These are phyloP conservation scores for Battus philenor DNA, from an alignment of 1,140 invertebrate species.

Conservation along the genomic window DNA sequence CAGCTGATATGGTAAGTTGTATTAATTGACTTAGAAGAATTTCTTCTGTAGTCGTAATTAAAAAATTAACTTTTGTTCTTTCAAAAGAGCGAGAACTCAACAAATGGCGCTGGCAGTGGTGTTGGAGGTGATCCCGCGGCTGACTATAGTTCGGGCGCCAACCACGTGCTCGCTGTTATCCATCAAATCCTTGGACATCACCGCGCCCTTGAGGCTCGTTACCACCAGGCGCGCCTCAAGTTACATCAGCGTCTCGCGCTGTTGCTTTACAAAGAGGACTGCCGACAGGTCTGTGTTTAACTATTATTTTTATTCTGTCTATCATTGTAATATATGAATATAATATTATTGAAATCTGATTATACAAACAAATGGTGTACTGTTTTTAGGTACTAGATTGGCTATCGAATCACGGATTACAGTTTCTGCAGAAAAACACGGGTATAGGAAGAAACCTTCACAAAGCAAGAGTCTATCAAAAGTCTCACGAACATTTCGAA, in stretches of 20 bases:
- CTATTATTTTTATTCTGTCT: neutral
- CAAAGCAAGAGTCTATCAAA: slow-evolving; percentile 96
- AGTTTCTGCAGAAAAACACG: slow-evolving; percentile 97
- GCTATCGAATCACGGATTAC: slow-evolving; percentile 99
- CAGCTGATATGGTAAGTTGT: slow-evolving; percentile 84
- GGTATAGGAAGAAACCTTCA: slow-evolving; percentile 96
- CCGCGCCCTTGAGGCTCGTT: slow-evolving; percentile 92
- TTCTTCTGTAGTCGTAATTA: neutral
- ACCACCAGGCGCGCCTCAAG: slow-evolving; percentile 95
- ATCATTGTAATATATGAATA: neutral
- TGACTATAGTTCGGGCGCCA: slow-evolving; percentile 96
- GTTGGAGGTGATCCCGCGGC: slow-evolving; percentile 88
- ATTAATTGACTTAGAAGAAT: too few relatives aligned
- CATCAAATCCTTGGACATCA: slow-evolving; percentile 97
- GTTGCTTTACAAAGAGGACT: slow-evolving; percentile 96
- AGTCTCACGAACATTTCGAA: slow-evolving; percentile 98
- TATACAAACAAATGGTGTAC: too few relatives aligned
- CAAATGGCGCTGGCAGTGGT: slow-evolving; percentile 26
- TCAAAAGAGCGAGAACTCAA: slow-evolving; percentile 55
- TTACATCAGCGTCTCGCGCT: slow-evolving; percentile 95
- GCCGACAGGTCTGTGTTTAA: slow-evolving; percentile 82
- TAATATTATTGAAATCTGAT: too few relatives aligned
- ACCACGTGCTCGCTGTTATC: slow-evolving; percentile 92
- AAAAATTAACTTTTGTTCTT: too few relatives aligned
- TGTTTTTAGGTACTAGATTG: slow-evolving; percentile 94